Evolutionary conservation across 2,888 invertebrate species (phyloP).

Genomic region (Pecten maximus): DNA sequence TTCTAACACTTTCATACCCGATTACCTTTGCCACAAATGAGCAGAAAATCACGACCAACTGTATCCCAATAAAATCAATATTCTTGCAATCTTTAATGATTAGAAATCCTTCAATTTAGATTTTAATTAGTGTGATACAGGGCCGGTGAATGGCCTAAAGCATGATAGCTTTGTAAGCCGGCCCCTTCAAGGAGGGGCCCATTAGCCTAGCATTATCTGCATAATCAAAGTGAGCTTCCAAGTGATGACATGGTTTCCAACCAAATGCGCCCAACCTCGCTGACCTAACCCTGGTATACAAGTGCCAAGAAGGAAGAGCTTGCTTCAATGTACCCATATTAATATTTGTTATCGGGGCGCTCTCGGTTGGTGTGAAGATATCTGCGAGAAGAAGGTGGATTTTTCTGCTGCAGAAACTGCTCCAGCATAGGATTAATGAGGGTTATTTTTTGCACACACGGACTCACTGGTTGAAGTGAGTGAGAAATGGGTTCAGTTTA

Average conservation of each 20-base stretch:
- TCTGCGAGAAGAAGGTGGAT: slow-evolving; percentile 20
- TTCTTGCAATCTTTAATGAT: slow-evolving; percentile 26
- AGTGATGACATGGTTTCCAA: slow-evolving; percentile 48
- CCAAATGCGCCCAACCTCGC: slow-evolving; percentile 41
- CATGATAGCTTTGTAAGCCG: slow-evolving; percentile 27
- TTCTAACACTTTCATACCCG: neutral
- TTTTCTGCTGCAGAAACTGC: neutral
- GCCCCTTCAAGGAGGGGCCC: slow-evolving; percentile 21
- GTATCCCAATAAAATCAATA: slow-evolving; percentile 21
- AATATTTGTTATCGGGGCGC: slow-evolving; percentile 32
- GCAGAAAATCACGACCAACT: slow-evolving; percentile 26
- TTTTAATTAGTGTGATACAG: slow-evolving; percentile 30
- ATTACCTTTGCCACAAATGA: slow-evolving; percentile 32
- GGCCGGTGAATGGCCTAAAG: neutral
- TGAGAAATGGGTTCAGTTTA: neutral
- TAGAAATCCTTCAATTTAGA: slow-evolving; percentile 32
- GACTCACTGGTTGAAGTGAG: neutral
- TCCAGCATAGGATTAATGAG: slow-evolving; percentile 4
- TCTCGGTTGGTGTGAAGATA: slow-evolving; percentile 32
- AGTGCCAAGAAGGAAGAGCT: slow-evolving; percentile 17
- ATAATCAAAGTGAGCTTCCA: slow-evolving; percentile 35
- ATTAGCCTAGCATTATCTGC: slow-evolving; percentile 42
- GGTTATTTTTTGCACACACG: slow-evolving; percentile 11
- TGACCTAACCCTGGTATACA: slow-evolving; percentile 39
- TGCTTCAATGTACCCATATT: slow-evolving; percentile 23